These are phyloP conservation scores for Tenodera sinensis DNA, from an alignment of 2,888 invertebrate species.

Conservation along the genomic window DNA sequence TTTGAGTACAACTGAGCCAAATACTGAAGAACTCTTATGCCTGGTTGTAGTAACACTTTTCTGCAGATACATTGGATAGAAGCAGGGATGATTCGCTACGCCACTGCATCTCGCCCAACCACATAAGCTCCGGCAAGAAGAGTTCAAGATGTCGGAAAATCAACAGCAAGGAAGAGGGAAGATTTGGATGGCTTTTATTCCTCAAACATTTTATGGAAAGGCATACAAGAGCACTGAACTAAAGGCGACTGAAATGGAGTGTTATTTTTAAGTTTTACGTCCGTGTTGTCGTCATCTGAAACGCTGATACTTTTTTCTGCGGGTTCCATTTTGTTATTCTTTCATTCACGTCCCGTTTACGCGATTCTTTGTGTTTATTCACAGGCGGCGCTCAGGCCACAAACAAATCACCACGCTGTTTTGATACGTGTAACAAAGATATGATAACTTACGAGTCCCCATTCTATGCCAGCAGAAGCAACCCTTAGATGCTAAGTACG, in stretches of 20 bases:
- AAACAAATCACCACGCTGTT: neutral
- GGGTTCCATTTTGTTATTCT: neutral
- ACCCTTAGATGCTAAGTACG: too few species aligned
- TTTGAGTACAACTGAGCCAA: too few species aligned
- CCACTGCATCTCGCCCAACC: neutral
- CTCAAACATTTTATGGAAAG: constrained; percentile 14
- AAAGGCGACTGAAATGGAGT: neutral
- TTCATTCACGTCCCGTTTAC: neutral
- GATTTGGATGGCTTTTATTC: neutral
- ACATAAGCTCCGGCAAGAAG: neutral
- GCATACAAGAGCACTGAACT: neutral
- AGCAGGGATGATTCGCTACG: neutral
- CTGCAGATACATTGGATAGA: too few species aligned
- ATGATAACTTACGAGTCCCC: neutral
- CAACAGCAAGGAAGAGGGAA: constrained; percentile 5
- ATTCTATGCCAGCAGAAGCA: neutral
- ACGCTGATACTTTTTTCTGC: neutral
- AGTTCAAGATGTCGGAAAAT: constrained; percentile 25
- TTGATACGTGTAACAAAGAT: neutral
- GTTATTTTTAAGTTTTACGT: constrained; percentile 1
- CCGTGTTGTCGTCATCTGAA: neutral
- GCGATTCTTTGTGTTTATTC: neutral
- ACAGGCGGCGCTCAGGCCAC: neutral
- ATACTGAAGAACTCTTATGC: too few species aligned
- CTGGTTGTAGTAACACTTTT: too few species aligned